phyloP scores from a whole-genome alignment of 1,140 invertebrate species.

The Solen grandis region DNA sequence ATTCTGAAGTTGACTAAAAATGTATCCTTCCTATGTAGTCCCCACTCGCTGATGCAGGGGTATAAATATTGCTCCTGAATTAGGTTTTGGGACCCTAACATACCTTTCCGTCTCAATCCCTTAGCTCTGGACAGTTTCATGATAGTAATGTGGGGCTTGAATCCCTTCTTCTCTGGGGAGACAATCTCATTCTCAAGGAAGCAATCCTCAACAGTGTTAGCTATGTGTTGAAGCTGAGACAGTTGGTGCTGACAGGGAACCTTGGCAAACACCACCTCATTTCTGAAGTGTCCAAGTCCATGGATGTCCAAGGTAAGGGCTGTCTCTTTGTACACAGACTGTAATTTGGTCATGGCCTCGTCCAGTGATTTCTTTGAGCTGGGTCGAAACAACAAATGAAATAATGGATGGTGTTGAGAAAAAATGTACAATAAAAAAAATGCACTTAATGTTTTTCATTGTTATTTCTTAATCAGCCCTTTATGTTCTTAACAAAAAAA shows the following conservation, averaged over 20 bases:
- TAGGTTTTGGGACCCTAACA: background rate
- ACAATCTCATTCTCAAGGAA: conserved; percentile 42
- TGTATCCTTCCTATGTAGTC: background rate
- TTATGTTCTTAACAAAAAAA: too few species aligned
- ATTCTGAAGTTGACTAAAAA: background rate
- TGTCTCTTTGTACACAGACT: background rate
- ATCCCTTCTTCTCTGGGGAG: conserved; percentile 36
- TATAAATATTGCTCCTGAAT: background rate
- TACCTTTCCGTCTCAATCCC: conserved; percentile 29
- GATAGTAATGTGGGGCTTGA: conserved; percentile 58
- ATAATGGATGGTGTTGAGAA: too few species aligned
- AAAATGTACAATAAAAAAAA: too few species aligned
- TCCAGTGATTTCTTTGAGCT: conserved; percentile 50
- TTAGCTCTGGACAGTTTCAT: conserved; percentile 51
- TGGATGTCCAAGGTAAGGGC: conserved; percentile 24
- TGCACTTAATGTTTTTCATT: too few species aligned
- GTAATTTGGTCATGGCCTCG: conserved; percentile 9
- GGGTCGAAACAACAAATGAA: too few species aligned
- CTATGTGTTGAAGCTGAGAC: conserved; percentile 31
- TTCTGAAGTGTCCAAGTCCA: conserved; percentile 51
- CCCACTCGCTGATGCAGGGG: background rate
- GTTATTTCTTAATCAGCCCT: too few species aligned
- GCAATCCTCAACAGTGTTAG: conserved; percentile 38
- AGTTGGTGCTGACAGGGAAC: conserved; percentile 32
- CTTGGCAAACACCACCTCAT: conserved; percentile 56